phyloP scores from a whole-genome alignment of 2,888 invertebrate genomes.

The Oxytorus armatus region DNA sequence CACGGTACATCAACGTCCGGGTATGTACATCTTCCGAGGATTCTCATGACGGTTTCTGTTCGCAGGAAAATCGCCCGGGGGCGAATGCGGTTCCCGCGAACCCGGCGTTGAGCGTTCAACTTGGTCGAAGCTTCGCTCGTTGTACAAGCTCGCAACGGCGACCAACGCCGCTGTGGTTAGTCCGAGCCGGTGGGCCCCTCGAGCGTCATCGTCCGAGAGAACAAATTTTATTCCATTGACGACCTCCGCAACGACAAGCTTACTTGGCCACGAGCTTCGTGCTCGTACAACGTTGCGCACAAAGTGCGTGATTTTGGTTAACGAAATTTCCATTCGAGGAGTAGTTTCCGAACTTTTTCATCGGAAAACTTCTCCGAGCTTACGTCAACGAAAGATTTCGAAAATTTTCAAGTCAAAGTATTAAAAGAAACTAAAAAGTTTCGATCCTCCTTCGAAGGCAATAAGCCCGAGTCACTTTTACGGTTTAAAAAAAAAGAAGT shows the following conservation, averaged over 20 bases:
- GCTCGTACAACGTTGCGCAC: slow-evolving; percentile 26
- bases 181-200: slow-evolving; percentile 62
- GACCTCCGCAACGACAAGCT: slow-evolving; percentile 78
- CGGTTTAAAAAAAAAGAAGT: background rate
- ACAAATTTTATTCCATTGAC: slow-evolving; percentile 80
- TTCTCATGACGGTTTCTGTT: slow-evolving; percentile 69
- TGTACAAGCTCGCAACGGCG: slow-evolving; percentile 72
- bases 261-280: slow-evolving; percentile 71
- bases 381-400: too few relatives aligned
- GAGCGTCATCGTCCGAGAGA: slow-evolving; percentile 31
- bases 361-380: background rate
- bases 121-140: slow-evolving; percentile 76
- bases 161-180: slow-evolving; percentile 63
- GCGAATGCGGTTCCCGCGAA: slow-evolving; percentile 70
- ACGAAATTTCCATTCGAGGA: background rate
- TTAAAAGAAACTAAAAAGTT: too few relatives aligned
- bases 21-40: slow-evolving; percentile 54
- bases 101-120: slow-evolving; percentile 70
- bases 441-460: too few relatives aligned
- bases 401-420: too few relatives aligned
- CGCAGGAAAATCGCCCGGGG: slow-evolving; percentile 71
- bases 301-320: slow-evolving; percentile 22
- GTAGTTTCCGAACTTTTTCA: slow-evolving; percentile 15
- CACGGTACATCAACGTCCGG: slow-evolving; percentile 69
- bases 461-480: too few relatives aligned